Evolutionary conservation across 2,113 vertebrate genomes (phyloP).

Genomic region (Crocuta crocuta): DNA sequence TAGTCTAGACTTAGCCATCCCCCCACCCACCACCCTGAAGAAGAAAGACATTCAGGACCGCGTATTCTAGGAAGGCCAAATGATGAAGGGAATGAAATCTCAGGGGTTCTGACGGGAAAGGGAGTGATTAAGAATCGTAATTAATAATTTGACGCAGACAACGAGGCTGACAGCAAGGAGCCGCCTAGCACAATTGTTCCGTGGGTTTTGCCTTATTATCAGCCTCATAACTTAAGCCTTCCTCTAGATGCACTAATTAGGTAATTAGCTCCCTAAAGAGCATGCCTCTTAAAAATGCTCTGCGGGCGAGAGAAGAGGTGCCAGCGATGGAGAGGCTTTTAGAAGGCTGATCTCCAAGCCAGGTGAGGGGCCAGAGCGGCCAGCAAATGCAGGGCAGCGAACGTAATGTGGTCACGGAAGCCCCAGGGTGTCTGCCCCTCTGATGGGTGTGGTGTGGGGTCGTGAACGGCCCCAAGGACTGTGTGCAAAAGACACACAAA

Average conservation of each 20-base stretch:
- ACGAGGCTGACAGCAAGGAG: conserved; percentile 58
- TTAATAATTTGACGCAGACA: conserved; percentile 72
- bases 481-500: not conserved
- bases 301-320: not conserved
- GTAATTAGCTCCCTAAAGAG: conserved; percentile 80
- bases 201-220: conserved; percentile 59
- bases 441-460: not conserved
- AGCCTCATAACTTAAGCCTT: conserved; percentile 61
- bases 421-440: rapidly evolving
- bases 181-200: conserved; percentile 39
- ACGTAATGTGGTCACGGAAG: not conserved
- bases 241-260: conserved; percentile 75
- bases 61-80: conserved; percentile 53
- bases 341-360: not conserved
- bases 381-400: not conserved
- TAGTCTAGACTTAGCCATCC: too few species aligned
- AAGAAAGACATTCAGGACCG: not conserved
- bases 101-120: conserved; percentile 54
- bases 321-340: not conserved
- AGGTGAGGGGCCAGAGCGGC: not conserved
- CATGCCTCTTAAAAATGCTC: conserved; percentile 18
- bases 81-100: conserved; percentile 45
- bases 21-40: not conserved
- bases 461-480: not conserved
- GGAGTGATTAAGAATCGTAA: conserved; percentile 72